Evolutionary conservation across 2,888 invertebrate genomes (phyloP).

Genomic region (Caradrina kadenii): DNA sequence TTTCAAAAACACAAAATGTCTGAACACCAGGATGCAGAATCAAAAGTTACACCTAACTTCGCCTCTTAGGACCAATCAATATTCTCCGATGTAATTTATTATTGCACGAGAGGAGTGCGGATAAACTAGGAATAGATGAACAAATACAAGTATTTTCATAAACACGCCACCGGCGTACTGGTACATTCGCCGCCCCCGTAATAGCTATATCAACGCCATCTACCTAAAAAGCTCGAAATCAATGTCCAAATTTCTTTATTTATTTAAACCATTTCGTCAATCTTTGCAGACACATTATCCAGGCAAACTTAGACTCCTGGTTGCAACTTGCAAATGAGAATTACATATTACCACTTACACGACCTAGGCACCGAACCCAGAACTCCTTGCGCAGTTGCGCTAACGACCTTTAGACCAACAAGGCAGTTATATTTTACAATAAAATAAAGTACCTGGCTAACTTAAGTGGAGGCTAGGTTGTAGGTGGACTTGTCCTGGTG

Average conservation of each 20-base stretch:
- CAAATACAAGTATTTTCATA: slow-evolving; percentile 2
- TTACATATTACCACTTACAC: too few relatives aligned
- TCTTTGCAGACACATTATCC: background rate
- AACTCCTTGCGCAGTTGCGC: too few relatives aligned
- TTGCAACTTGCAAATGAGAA: too few relatives aligned
- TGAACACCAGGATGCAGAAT: background rate
- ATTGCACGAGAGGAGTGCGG: background rate
- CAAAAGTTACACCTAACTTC: too few relatives aligned
- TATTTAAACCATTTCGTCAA: slow-evolving; percentile 1
- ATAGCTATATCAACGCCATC: background rate
- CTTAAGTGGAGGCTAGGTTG: background rate
- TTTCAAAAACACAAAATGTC: background rate
- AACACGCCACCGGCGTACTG: background rate
- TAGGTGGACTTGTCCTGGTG: background rate
- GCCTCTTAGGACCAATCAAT: slow-evolving; percentile 3
- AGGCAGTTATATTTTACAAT: background rate
- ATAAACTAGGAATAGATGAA: background rate
- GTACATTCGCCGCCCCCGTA: too few relatives aligned
- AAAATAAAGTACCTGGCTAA: background rate
- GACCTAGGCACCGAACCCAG: too few relatives aligned
- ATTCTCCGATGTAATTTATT: slow-evolving; percentile 1
- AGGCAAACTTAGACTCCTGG: too few relatives aligned
- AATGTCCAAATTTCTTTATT: slow-evolving; percentile 7
- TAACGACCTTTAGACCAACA: too few relatives aligned
- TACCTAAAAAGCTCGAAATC: slow-evolving; percentile 1